Base-by-base conservation (phyloP, 2,888 invertebrate species). In the Lithophane leautieri region DNA sequence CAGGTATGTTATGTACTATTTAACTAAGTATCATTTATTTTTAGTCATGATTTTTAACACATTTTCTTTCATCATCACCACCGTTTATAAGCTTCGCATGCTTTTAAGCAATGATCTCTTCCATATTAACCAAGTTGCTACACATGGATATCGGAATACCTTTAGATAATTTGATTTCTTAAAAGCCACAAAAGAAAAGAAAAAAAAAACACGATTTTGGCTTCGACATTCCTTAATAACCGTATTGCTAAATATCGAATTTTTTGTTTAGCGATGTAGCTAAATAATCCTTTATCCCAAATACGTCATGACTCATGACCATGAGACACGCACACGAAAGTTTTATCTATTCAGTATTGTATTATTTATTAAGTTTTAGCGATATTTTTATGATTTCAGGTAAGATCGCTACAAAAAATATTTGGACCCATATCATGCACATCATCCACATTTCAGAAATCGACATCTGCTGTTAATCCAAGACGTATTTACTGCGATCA, bases 401-500 rank as follows among this genome's bases (percentile, higher is more conserved):
- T 91, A 93, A 88, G 83, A 50, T 67, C 14, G 63, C 74, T 78
- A 81, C 77, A 87, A 90, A 92, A 90, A 92, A 90, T 12, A n/a
- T n/a, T 81, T 82, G 86, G 80, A 92, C 92, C 93, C 93, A 89
- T 94, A 94, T 94, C 95, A 94, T 90, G 87, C 88, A 89, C 91
- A 89, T 91, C 86, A 91, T 89, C 89, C 87, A 91, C 86, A 89
- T 90, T 92, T 91, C 89, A 89, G 88, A 92, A 90, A 92, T 93
- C 93, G 93, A 93, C 95, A 95, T 95, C 93, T 96, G 95, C 89
- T 92, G 90, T 90, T 95, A 94, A 95, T 94, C 94, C 91, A 83
- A 80, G 87, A 86, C 88, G 88, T 88, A 93, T 94, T 95, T 93
- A 91, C 90, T 90, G 88, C 88, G 93, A 95, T 95, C 95, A 94